Base-by-base conservation (phyloP, 2,113 vertebrate genomes). In the Solea senegalensis region DNA sequence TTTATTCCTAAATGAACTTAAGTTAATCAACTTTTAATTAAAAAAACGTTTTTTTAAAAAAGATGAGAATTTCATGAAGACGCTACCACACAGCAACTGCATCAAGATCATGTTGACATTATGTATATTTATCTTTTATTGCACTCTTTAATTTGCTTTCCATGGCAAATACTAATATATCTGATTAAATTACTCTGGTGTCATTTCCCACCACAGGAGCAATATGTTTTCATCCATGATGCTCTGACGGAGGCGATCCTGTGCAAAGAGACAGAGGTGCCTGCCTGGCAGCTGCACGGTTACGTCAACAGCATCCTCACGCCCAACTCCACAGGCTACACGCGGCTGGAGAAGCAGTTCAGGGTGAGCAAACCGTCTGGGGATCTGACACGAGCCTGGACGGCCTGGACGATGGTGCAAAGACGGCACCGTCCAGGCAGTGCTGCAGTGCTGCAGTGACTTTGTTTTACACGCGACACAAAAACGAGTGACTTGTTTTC, bases 161-260 rank as follows among this genome's bases (percentile, higher is more conserved):
- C 52, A 27, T 21, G 12, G 10, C 10, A 54, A 54, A 28, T 28
- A 28, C 39, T 40, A 2, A 14, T 9, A 4, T 39, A 56, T 39
- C 13, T 56, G 27, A n/a, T 56, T 26, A 14, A 28, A 12, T 34
- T 14, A 28, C 21, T 21, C 1, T 21, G 21, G 21, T 21, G 21
- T 21, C 1, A 21, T 21, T 21, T 21, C 21, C 21, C 2, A 26
- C 60, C 49, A 60, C 83, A 70, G 98, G 98, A 99, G 88, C 97
- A 99, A 95, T 99, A 98, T 74, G 92, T 99, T 87, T 99, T 99
- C 91, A 99, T 98, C 92, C 98, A 99, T 52, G 96, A 98, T 87
- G 95, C 96, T 90, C 95, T 99, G 93, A 92, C 97, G 95, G 98
- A 99, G 93, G 94, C 96, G 86, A 95, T 98, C 83, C 94, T 98